Percentiles rank a stretch among this genome's conserved stretches.
Conservation (phyloP, 2,888 invertebrate genomes). For the Ischnus inquisitorius region DNA sequence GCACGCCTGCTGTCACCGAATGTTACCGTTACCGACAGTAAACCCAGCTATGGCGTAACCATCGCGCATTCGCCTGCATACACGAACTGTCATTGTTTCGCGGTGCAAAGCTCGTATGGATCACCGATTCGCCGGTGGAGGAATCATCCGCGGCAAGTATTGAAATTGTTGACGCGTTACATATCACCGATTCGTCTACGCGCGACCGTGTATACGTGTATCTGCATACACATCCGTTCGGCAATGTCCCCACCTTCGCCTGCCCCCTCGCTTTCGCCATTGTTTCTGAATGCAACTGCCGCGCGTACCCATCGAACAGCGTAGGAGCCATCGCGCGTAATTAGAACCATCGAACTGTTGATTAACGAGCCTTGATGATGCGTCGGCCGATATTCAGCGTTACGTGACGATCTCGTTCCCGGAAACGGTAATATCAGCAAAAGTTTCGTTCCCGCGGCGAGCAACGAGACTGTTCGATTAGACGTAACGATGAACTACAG, state of each 20-base stretch:
- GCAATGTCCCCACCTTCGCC: not conserved
- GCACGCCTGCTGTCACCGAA: conserved; percentile 54
- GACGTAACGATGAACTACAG: not conserved
- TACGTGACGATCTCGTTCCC: not conserved
- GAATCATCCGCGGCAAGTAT: conserved; percentile 33
- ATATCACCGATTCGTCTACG: not conserved
- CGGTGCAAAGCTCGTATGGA: conserved; percentile 50
- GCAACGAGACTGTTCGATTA: not conserved
- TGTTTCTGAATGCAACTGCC: conserved; percentile 45
- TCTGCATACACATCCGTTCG: conserved; percentile 1
- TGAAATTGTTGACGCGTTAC: conserved; percentile 43
- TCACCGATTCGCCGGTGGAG: conserved; percentile 37
- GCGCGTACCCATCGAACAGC: conserved; percentile 19
- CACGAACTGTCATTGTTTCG: conserved; percentile 61
- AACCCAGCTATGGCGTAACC: conserved; percentile 49
- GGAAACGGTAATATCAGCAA: not conserved
- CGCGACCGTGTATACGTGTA: not conserved
- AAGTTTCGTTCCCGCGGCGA: not conserved
- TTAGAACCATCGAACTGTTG: conserved; percentile 61
- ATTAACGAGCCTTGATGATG: conserved; percentile 60
- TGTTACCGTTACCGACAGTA: conserved; percentile 27
- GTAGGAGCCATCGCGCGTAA: conserved; percentile 42
- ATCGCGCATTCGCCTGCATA: conserved; percentile 26
- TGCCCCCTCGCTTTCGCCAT: too few relatives aligned
- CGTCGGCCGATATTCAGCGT: not conserved